Evolutionary conservation across 2,888 invertebrate species (phyloP).

Genomic region (Drosophila atroscutellata): DNA sequence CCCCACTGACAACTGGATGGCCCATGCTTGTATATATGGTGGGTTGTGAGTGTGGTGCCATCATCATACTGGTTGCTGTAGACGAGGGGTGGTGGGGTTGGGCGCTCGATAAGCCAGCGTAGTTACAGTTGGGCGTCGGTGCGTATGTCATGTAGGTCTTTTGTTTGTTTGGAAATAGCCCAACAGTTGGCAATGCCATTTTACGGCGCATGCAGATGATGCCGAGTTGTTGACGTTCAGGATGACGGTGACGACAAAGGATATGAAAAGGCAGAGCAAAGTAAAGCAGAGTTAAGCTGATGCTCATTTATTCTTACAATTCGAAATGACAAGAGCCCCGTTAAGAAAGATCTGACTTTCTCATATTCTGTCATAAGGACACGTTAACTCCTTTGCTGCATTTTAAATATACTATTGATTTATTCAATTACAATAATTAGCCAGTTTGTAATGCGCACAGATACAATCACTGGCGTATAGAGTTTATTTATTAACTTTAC

Average conservation of each 20-base stretch:
- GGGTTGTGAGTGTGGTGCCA: conserved; percentile 81
- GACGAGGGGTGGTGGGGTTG: conserved; percentile 71
- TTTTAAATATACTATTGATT: conserved; percentile 12
- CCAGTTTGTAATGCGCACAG: conserved; percentile 1
- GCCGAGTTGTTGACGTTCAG: conserved; percentile 50
- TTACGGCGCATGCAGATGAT: conserved; percentile 48
- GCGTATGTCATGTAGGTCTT: conserved; percentile 84
- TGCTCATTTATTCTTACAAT: conserved; percentile 57
- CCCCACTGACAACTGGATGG: conserved; percentile 76
- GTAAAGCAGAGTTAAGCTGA: conserved; percentile 54
- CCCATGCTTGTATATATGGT: conserved; percentile 80
- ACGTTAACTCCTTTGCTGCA: conserved; percentile 13
- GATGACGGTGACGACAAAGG: conserved; percentile 39
- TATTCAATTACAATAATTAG: conserved; percentile 21
- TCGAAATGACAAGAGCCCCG: conserved; percentile 37
- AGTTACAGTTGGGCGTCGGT: conserved; percentile 82
- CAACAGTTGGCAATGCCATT: conserved; percentile 54
- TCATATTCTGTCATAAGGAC: not conserved
- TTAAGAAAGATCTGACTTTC: conserved; percentile 7
- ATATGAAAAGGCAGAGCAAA: conserved; percentile 64
- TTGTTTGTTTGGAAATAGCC: conserved; percentile 52
- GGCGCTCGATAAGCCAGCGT: conserved; percentile 76
- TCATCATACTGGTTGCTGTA: conserved; percentile 81
- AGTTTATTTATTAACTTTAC: not conserved
- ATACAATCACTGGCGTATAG: conserved; percentile 1